A percentile compares a stretch with the other conserved stretches of the same genome.
These are phyloP conservation scores for Diachrysia chrysitis DNA, from an alignment of 2,888 invertebrate species.

Conservation along the genomic window DNA sequence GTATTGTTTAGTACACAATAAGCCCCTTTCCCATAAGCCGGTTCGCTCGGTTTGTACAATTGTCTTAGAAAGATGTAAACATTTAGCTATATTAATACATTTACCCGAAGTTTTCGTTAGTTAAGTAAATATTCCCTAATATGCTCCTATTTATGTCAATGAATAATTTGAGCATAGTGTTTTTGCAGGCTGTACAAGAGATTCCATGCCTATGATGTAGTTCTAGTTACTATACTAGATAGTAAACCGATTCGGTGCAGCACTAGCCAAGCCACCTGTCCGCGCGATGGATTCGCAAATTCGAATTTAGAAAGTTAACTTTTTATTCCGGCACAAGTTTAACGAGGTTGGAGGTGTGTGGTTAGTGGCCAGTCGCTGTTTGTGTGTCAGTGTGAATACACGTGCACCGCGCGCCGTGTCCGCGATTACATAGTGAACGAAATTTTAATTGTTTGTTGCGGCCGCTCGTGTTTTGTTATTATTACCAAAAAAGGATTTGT, in stretches of 20 bases:
- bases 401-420: slow-evolving; percentile 61
- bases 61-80: background rate
- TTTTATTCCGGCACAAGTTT: slow-evolving; percentile 79
- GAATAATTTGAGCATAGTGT: background rate
- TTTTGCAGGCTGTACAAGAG: background rate
- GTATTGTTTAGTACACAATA: slow-evolving; percentile 33
- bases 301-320: slow-evolving; percentile 86
- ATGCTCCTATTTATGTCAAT: background rate
- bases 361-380: slow-evolving; percentile 75
- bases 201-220: background rate
- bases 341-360: slow-evolving; percentile 73
- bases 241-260: slow-evolving; percentile 28
- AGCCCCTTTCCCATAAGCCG: slow-evolving; percentile 27
- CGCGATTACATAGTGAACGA: slow-evolving; percentile 49
- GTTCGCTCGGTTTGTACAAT: background rate
- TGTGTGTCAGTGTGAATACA: slow-evolving; percentile 74
- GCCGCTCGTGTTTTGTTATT: slow-evolving; percentile 49
- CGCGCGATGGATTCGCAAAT: slow-evolving; percentile 75
- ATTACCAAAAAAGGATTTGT: slow-evolving; percentile 52
- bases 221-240: slow-evolving; percentile 2
- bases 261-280: slow-evolving; percentile 61
- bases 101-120: background rate
- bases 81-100: background rate
- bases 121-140: no score
- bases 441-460: slow-evolving; percentile 45